These are phyloP conservation scores for Megalops cyprinoides DNA, from an alignment of 2,797 vertebrate species.

Conservation along the genomic window DNA sequence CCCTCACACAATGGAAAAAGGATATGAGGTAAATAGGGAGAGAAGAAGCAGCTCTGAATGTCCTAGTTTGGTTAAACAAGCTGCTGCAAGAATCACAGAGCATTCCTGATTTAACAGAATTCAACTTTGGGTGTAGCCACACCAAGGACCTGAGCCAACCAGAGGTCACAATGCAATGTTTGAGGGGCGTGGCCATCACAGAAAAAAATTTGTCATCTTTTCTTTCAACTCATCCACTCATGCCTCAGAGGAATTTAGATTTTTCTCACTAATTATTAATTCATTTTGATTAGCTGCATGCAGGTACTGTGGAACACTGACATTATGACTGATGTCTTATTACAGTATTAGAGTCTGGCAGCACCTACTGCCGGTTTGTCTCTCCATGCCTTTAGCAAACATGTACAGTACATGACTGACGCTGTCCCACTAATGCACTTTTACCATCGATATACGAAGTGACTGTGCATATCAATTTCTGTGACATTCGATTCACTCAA, in stretches of 20 bases:
- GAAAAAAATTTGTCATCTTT: slow-evolving; percentile 17
- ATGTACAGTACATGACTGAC: too few species aligned
- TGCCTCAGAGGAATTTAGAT: slow-evolving; percentile 22
- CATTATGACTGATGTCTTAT: slow-evolving; percentile 14
- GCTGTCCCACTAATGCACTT: too few species aligned
- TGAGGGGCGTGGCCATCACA: slow-evolving; percentile 21
- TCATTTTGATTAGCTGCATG: slow-evolving; percentile 15
- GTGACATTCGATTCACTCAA: background rate
- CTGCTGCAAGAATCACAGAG: too few species aligned
- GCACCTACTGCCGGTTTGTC: too few species aligned
- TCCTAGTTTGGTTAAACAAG: too few species aligned
- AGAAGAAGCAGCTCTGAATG: too few species aligned
- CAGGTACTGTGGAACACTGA: slow-evolving; percentile 15
- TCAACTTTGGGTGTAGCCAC: too few species aligned
- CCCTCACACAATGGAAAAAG: too few species aligned
- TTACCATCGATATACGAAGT: background rate
- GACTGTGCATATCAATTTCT: background rate
- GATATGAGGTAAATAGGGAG: too few species aligned
- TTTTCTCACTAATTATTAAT: slow-evolving; percentile 25
- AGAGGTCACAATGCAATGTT: background rate
- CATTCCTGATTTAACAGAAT: too few species aligned
- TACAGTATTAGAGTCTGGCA: background rate
- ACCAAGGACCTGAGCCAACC: slow-evolving; percentile 19
- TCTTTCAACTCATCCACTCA: slow-evolving; percentile 23
- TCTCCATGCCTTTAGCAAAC: background rate